phyloP scores from a whole-genome alignment of 1,140 invertebrate species.

The Brachionus calyciflorus region DNA sequence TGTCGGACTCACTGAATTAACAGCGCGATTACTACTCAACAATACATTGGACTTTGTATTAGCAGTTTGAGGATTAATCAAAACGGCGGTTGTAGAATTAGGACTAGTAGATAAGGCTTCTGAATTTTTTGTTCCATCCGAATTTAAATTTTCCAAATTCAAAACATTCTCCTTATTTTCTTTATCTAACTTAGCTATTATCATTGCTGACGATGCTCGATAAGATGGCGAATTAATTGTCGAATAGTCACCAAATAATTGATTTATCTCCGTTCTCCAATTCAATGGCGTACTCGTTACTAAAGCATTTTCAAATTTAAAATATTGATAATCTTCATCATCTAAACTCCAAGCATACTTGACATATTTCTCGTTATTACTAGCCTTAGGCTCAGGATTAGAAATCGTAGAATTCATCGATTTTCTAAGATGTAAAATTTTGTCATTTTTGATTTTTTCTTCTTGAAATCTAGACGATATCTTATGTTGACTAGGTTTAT shows the following conservation, averaged over 20 bases:
- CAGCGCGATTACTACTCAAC: background rate
- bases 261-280: background rate
- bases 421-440: background rate
- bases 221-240: constrained; percentile 29
- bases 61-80: background rate
- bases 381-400: background rate
- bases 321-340: constrained; percentile 8
- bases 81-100: background rate
- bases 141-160: background rate
- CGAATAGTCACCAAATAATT: constrained; percentile 12
- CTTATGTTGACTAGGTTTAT: background rate
- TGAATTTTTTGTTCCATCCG: background rate
- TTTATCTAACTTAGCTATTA: background rate
- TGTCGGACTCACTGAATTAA: background rate
- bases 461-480: background rate
- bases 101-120: background rate
- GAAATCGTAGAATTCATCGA: background rate
- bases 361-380: background rate
- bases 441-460: background rate
- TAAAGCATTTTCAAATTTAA: background rate
- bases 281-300: background rate
- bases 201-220: constrained; percentile 20
- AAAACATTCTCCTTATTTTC: background rate
- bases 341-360: constrained; percentile 8
- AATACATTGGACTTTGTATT: background rate